phyloP scores from a whole-genome alignment of 2,113 vertebrate genomes.

The Oophaga pumilio region DNA sequence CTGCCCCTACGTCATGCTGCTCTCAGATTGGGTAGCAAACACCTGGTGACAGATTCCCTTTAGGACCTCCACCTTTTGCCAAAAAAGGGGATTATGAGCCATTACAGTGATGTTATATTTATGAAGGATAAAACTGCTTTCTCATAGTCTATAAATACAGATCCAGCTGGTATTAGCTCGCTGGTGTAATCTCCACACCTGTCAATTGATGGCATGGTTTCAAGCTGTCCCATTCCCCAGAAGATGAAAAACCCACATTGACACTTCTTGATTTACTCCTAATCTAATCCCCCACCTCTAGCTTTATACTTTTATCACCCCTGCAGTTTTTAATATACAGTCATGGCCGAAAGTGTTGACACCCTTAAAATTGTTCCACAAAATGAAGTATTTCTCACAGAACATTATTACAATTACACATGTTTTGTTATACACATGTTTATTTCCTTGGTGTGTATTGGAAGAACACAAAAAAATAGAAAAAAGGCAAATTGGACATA shows the following conservation, averaged over 20 bases:
- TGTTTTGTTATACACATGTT: too few species aligned
- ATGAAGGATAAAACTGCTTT: constrained; percentile 33
- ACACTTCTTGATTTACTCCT: background rate
- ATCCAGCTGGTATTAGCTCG: constrained; percentile 40
- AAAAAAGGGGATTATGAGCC: background rate
- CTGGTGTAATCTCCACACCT: constrained; percentile 49
- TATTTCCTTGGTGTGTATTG: too few species aligned
- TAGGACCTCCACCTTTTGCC: background rate
- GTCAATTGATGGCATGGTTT: constrained; percentile 24
- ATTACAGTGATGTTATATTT: constrained; percentile 43
- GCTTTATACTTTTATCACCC: background rate
- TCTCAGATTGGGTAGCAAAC: too few species aligned
- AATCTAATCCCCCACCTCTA: background rate
- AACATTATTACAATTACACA: too few species aligned
- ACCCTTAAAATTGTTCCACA: too few species aligned
- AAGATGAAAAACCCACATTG: constrained; percentile 12
- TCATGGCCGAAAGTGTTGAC: too few species aligned
- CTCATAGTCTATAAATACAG: constrained; percentile 57
- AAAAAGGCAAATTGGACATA: too few species aligned
- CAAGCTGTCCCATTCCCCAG: constrained; percentile 4
- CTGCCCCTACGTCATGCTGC: too few species aligned
- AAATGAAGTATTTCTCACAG: too few species aligned
- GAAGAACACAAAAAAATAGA: too few species aligned
- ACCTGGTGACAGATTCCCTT: too few species aligned
- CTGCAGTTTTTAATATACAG: background rate